A percentile compares a stretch with the other conserved stretches of the same genome.
Conservation (phyloP, 2,797 vertebrate genomes). For the Petrocephalus sullivani region DNA sequence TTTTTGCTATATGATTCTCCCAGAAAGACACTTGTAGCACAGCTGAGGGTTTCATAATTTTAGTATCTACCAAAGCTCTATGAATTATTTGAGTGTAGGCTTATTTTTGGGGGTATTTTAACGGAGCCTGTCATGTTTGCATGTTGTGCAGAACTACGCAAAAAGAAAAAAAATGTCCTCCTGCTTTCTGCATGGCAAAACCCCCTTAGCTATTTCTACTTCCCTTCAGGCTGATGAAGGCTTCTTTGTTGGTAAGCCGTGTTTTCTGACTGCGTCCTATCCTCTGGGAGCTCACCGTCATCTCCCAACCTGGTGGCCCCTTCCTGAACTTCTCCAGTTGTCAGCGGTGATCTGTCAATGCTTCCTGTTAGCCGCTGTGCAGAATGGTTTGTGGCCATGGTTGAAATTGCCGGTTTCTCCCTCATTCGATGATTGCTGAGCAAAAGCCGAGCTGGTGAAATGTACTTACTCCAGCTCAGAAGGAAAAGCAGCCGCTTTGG, state of each 20-base stretch:
- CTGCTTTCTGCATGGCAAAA: background rate
- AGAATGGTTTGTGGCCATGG: background rate
- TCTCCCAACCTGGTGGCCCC: constrained; percentile 8
- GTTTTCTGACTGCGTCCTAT: background rate
- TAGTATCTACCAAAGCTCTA: background rate
- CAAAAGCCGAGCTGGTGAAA: background rate
- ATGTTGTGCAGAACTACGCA: background rate
- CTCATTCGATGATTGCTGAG: background rate
- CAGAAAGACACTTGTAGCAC: background rate
- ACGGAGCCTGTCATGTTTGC: background rate
- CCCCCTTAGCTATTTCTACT: background rate
- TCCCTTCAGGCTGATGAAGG: background rate
- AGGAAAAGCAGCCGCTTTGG: background rate
- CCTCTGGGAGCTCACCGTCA: background rate
- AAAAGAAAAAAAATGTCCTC: background rate
- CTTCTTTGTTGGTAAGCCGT: background rate
- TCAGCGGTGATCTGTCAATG: background rate
- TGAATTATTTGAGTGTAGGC: background rate
- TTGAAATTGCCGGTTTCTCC: background rate
- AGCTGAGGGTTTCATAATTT: background rate
- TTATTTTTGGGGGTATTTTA: background rate
- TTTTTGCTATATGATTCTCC: background rate
- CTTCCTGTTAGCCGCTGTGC: background rate
- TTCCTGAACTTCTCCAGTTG: background rate
- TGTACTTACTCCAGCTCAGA: background rate